These are phyloP conservation scores for Tarsius wallacei DNA, from an alignment of 2,797 vertebrate species.

Conservation along the genomic window DNA sequence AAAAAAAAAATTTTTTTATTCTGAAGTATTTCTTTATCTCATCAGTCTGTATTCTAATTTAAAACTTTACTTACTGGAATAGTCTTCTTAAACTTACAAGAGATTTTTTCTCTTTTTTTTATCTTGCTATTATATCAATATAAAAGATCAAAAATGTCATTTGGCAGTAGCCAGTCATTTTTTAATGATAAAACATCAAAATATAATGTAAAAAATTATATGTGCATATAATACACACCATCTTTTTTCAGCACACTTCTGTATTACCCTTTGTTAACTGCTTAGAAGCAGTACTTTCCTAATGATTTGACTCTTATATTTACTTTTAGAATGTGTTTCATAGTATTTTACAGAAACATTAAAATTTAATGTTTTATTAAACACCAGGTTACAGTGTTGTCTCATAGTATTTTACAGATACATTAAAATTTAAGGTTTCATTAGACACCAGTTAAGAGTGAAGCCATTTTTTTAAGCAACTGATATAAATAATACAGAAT, in stretches of 20 bases:
- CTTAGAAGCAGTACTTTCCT: not conserved
- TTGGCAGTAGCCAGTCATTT: slow-evolving; percentile 28
- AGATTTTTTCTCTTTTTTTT: not conserved
- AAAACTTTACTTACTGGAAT: slow-evolving; percentile 48
- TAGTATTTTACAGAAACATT: not conserved
- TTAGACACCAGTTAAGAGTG: not conserved
- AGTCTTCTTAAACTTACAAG: slow-evolving; percentile 50
- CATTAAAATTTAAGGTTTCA: not conserved
- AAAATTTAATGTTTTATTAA: slow-evolving; percentile 6
- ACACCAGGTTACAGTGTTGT: not conserved
- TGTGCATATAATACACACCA: not conserved
- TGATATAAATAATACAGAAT: not conserved
- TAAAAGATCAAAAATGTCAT: slow-evolving; percentile 9
- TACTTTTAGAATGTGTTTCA: not conserved
- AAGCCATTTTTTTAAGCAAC: slow-evolving; percentile 14
- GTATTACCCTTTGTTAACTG: not conserved
- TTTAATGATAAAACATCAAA: slow-evolving; percentile 46
- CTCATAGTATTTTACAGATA: not conserved
- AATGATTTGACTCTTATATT: not conserved
- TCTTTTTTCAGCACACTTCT: not conserved
- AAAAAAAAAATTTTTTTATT: not conserved
- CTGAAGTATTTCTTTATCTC: not conserved
- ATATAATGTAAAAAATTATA: not conserved
- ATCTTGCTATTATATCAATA: not conserved
- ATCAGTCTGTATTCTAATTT: slow-evolving; percentile 21